phyloP scores from a whole-genome alignment of 2,113 vertebrate species.

The Natator depressus region DNA sequence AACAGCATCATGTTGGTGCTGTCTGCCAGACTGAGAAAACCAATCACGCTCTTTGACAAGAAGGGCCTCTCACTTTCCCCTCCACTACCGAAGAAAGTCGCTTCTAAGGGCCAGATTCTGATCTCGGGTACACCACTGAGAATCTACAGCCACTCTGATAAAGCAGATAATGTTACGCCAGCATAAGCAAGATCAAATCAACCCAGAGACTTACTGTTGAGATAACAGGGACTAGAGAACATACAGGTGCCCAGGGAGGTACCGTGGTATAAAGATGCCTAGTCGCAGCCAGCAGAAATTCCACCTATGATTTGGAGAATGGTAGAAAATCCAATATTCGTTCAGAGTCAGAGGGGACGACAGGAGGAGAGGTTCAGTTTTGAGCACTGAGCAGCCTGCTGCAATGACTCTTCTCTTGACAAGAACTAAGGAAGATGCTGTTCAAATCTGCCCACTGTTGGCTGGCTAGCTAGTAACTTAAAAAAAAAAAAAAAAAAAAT shows the following conservation, averaged over 20 bases:
- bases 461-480: neutral
- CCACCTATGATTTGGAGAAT: no score
- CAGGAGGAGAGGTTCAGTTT: neutral
- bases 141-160: neutral
- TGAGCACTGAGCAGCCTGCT: neutral
- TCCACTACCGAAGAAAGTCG: neutral
- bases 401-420: neutral
- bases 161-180: neutral
- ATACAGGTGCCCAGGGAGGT: accelerated
- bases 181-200: accelerated
- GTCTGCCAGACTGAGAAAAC: constrained; percentile 4
- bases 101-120: accelerated
- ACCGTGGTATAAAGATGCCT: neutral
- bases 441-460: neutral
- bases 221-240: accelerated
- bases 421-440: neutral
- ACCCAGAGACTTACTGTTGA: neutral
- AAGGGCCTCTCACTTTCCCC: neutral
- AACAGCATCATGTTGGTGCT: neutral
- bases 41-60: neutral
- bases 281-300: accelerated
- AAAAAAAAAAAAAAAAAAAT: neutral
- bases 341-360: neutral
- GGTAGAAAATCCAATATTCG: neutral
- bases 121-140: accelerated